A percentile compares a stretch with the other conserved stretches of the same genome.
phyloP scores from a whole-genome alignment of 1,140 invertebrate species.

The Micrasema longulum region DNA sequence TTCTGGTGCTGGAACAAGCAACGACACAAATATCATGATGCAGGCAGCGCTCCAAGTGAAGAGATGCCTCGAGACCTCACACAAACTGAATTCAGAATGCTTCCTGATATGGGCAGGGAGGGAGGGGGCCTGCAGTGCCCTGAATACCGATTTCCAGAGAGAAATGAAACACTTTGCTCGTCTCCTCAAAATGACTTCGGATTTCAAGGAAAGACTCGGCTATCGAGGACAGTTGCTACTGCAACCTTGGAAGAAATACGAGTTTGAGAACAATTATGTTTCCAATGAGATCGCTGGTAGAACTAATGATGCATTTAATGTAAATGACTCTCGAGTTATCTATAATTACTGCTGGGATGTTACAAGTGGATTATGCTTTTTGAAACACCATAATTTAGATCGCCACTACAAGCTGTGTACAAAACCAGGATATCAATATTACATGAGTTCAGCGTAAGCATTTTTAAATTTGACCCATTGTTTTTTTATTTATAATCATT shows the following conservation, averaged over 20 bases:
- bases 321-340: slow-evolving; percentile 54
- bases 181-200: slow-evolving; percentile 72
- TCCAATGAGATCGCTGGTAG: background rate
- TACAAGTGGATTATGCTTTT: slow-evolving; percentile 73
- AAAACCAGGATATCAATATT: slow-evolving; percentile 71
- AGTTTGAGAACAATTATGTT: slow-evolving; percentile 2
- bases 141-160: slow-evolving; percentile 71
- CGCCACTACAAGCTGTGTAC: slow-evolving; percentile 74
- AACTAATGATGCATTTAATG: background rate
- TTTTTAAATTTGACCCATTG: too few species aligned
- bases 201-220: slow-evolving; percentile 74
- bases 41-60: slow-evolving; percentile 74
- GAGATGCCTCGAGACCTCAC: slow-evolving; percentile 73
- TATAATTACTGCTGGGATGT: slow-evolving; percentile 73
- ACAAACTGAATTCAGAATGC: slow-evolving; percentile 72
- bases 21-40: slow-evolving; percentile 70
- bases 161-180: slow-evolving; percentile 74
- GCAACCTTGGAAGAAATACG: slow-evolving; percentile 53
- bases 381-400: slow-evolving; percentile 73
- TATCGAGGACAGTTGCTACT: slow-evolving; percentile 74
- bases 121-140: slow-evolving; percentile 72
- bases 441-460: slow-evolving; percentile 66
- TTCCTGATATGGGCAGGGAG: slow-evolving; percentile 73
- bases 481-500: too few species aligned
- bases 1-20: slow-evolving; percentile 72